These are phyloP conservation scores for Copsychus sechellarum DNA, from an alignment of 2,113 vertebrate species.

Conservation along the genomic window DNA sequence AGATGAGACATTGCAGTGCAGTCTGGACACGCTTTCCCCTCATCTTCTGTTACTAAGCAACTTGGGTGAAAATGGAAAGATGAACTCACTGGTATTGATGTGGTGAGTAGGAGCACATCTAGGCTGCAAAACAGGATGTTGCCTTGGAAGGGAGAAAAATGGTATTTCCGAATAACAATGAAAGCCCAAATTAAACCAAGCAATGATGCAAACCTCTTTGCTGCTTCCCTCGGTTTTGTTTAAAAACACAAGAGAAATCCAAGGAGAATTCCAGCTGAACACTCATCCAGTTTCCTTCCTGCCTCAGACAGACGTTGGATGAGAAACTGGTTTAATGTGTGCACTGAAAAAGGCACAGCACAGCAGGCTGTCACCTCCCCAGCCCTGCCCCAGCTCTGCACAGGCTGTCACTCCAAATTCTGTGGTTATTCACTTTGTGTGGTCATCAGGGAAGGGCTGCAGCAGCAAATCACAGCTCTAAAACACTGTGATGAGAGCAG, in stretches of 20 bases:
- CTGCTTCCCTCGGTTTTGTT: not conserved
- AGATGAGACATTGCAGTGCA: conserved; percentile 30
- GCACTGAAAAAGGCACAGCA: not conserved
- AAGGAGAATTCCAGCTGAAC: not conserved
- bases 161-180: not conserved
- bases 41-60: conserved; percentile 63
- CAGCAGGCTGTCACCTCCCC: not conserved
- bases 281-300: not conserved
- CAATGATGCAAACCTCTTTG: not conserved
- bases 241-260: not conserved
- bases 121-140: conserved; percentile 23
- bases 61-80: conserved; percentile 57
- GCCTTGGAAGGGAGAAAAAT: conserved; percentile 1
- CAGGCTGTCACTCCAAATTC: not conserved
- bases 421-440: not conserved
- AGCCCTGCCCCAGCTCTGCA: not conserved
- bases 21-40: conserved; percentile 34
- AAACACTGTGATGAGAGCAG: not conserved
- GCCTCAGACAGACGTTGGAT: not conserved
- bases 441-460: not conserved
- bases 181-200: not conserved
- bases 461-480: not conserved
- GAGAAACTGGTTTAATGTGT: not conserved
- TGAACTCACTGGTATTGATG: conserved; percentile 50
- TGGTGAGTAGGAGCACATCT: conserved; percentile 16